phyloP scores from a whole-genome alignment of 92 coral and sea anemone species.

The Paragorgia papillata region DNA sequence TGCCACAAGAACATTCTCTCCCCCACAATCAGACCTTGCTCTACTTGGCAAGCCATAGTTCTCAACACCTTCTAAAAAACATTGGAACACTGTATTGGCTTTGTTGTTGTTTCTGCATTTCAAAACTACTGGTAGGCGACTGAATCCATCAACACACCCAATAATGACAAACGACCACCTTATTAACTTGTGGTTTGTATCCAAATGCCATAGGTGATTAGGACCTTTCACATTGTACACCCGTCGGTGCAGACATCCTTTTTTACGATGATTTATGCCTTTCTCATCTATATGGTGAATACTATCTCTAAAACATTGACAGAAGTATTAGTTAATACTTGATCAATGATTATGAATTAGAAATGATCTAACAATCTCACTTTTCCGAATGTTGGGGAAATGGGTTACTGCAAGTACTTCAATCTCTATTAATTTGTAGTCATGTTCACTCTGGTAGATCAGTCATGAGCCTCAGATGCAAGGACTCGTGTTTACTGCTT shows the following conservation, averaged over 20 bases:
- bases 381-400: no score
- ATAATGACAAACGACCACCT: constrained; percentile 46
- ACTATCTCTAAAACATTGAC: constrained; percentile 46
- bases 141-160: constrained; percentile 35
- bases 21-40: constrained; percentile 26
- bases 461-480: no score
- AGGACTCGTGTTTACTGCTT: no score
- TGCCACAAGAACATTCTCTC: constrained; percentile 31
- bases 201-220: constrained; percentile 47
- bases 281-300: constrained; percentile 56
- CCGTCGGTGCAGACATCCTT: constrained; percentile 52
- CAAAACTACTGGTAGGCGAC: constrained; percentile 16
- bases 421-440: no score
- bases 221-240: no score
- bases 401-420: no score
- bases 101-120: constrained; percentile 48
- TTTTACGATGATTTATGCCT: constrained; percentile 51
- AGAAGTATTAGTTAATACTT: no score
- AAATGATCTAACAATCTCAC: no score
- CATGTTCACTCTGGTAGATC: no score
- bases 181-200: constrained; percentile 41
- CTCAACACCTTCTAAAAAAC: constrained; percentile 47
- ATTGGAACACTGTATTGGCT: constrained; percentile 37
- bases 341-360: no score
- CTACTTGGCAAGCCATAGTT: constrained; percentile 25